Conservation (phyloP, 2,888 invertebrate genomes). For the Cremastobaeus sp. region DNA sequence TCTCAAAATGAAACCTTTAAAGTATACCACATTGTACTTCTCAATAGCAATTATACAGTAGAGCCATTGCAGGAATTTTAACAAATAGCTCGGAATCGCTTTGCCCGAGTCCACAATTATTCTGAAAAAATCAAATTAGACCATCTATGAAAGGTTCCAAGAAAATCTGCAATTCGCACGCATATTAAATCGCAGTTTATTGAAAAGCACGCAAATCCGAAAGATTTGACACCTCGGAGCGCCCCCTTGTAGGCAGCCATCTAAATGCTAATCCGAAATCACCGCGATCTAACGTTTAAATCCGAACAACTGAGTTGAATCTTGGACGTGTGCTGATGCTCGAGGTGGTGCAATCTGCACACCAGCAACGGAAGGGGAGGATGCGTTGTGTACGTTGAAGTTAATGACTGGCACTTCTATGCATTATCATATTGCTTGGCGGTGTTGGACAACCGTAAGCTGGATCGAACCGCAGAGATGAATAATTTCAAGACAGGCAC, state of each 20-base stretch:
- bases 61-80: no score
- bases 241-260: constrained; percentile 21
- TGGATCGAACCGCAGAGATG: constrained; percentile 74
- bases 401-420: constrained; percentile 78
- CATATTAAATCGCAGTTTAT: no score
- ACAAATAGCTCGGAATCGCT: no score
- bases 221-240: constrained; percentile 22
- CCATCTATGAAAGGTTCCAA: background rate
- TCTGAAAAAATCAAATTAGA: no score
- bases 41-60: constrained; percentile 21
- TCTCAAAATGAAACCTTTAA: constrained; percentile 16
- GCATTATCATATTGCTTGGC: constrained; percentile 76
- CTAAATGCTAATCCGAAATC: constrained; percentile 41
- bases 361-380: constrained; percentile 62
- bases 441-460: constrained; percentile 67
- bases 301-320: constrained; percentile 25
- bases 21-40: background rate
- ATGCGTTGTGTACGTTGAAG: constrained; percentile 60
- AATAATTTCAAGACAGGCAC: constrained; percentile 78
- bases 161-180: background rate
- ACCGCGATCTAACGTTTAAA: constrained; percentile 18
- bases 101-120: no score
- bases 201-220: constrained; percentile 12
- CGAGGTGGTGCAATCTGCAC: constrained; percentile 71
- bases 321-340: constrained; percentile 34